Evolutionary conservation across 2,797 vertebrate species (phyloP).

Genomic region (Allobates femoralis): DNA sequence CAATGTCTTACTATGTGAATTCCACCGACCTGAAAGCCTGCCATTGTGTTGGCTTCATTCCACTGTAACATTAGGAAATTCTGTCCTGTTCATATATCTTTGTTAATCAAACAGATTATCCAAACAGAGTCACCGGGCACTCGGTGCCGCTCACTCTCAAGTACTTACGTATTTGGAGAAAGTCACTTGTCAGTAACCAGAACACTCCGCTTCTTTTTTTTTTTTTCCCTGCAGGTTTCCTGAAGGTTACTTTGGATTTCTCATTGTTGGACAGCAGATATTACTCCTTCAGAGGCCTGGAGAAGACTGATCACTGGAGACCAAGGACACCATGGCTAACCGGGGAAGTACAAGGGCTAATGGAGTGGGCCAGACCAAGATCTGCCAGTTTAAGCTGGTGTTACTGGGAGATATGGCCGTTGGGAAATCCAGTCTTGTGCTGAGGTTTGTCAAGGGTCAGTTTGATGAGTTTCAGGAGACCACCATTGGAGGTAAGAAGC

Average conservation of each 20-base stretch:
- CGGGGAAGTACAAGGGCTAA: conserved; percentile 79
- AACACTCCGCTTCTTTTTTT: background rate
- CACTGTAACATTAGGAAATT: background rate
- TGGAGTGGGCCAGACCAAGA: conserved; percentile 83
- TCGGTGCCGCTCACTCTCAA: background rate
- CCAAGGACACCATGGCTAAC: conserved; percentile 63
- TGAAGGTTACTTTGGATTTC: conserved; percentile 15
- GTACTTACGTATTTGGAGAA: background rate
- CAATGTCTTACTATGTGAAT: background rate
- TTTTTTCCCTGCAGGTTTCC: background rate
- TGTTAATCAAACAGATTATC: background rate
- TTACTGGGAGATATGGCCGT: conserved; percentile 86
- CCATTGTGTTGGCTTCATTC: background rate
- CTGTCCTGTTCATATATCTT: background rate
- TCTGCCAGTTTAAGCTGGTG: conserved; percentile 88
- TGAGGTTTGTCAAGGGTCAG: conserved; percentile 86
- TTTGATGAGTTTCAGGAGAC: conserved; percentile 88
- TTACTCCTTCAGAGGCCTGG: background rate
- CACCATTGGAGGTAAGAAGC: conserved; percentile 81
- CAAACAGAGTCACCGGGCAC: background rate
- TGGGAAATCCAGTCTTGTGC: conserved; percentile 86
- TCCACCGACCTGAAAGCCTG: no score
- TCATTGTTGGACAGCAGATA: background rate
- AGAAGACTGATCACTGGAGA: background rate
- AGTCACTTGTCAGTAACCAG: background rate